Evolutionary conservation across 2,888 invertebrate species (phyloP).

Genomic region (Athalia cordata): DNA sequence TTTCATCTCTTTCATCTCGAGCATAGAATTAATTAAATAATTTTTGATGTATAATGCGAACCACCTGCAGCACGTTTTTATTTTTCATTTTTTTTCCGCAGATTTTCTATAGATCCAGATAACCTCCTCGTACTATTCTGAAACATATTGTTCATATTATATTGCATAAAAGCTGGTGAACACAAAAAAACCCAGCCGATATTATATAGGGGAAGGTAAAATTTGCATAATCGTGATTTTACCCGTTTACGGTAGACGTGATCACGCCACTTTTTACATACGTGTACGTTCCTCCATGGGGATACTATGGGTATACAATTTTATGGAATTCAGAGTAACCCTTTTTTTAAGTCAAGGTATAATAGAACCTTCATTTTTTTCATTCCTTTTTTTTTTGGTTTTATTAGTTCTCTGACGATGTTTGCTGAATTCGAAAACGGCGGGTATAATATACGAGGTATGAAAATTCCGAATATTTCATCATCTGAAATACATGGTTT

Average conservation of each 20-base stretch:
- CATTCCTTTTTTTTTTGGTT: background rate
- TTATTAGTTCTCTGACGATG: background rate
- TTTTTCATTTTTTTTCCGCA: too few relatives aligned
- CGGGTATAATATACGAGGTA: too few relatives aligned
- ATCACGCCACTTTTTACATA: background rate
- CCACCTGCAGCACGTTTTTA: too few relatives aligned
- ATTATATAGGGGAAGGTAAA: conserved; percentile 12
- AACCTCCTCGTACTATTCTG: background rate
- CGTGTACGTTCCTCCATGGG: too few relatives aligned
- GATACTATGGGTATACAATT: too few relatives aligned
- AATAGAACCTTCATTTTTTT: background rate
- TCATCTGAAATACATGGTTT: too few relatives aligned
- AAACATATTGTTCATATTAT: background rate
- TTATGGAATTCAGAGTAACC: background rate
- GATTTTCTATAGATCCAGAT: conserved; percentile 17
- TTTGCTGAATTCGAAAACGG: background rate
- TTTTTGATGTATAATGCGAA: too few relatives aligned
- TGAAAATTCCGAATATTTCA: background rate
- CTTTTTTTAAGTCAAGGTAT: background rate
- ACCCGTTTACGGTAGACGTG: conserved; percentile 27
- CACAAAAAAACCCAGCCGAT: conserved; percentile 5
- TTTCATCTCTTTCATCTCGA: too few relatives aligned
- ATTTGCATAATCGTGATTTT: conserved; percentile 43
- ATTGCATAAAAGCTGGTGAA: conserved; percentile 30
- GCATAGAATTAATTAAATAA: too few relatives aligned